phyloP scores from a whole-genome alignment of 2,888 invertebrate species.

The Brachycybe producta region DNA sequence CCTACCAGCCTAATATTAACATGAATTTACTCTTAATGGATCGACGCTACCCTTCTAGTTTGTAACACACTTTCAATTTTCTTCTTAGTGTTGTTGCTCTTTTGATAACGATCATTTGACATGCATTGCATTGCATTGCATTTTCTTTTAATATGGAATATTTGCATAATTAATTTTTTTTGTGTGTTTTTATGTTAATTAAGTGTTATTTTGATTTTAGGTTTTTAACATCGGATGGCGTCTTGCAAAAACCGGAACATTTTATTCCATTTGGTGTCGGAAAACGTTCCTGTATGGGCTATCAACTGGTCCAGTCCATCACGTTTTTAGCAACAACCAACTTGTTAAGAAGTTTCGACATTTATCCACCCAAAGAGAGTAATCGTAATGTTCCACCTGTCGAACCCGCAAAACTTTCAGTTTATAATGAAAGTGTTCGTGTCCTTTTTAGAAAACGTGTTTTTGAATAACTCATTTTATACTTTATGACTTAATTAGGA shows the following conservation, averaged over 20 bases:
- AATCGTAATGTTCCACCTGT: neutral
- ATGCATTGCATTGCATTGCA: no score
- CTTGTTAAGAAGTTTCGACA: slow-evolving; percentile 54
- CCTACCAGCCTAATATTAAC: no score
- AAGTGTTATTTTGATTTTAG: slow-evolving; percentile 4
- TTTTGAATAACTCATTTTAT: no score
- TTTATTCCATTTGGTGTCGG: slow-evolving; percentile 78
- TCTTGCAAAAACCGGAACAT: slow-evolving; percentile 50
- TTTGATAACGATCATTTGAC: no score
- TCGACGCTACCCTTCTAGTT: no score
- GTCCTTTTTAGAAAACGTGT: neutral
- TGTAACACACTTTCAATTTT: no score
- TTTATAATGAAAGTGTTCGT: slow-evolving; percentile 5
- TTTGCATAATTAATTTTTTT: neutral
- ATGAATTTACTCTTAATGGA: no score
- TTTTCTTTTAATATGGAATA: no score
- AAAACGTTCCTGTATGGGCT: slow-evolving; percentile 72
- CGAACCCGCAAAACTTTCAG: slow-evolving; percentile 7
- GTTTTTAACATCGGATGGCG: slow-evolving; percentile 32
- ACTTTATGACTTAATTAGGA: no score
- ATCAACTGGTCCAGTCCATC: slow-evolving; percentile 61
- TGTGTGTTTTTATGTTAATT: neutral
- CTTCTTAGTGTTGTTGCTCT: no score
- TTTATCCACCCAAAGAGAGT: slow-evolving; percentile 29
- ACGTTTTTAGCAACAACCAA: slow-evolving; percentile 53